Evolutionary conservation across 2,888 invertebrate genomes (phyloP).

Genomic region (Myopa testacea): DNA sequence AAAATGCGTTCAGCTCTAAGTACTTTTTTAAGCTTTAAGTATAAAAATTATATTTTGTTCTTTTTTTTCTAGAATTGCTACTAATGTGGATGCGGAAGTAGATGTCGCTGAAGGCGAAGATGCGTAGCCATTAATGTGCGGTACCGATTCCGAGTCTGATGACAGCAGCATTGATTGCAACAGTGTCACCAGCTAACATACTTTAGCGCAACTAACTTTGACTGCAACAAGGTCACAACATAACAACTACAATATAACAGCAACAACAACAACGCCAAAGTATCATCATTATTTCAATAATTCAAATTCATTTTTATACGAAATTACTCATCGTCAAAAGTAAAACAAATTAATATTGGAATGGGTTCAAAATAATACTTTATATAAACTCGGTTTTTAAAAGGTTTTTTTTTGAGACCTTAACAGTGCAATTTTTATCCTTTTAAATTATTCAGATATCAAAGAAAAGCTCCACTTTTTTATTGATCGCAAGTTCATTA

Average conservation of each 20-base stretch:
- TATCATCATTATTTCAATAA: slow-evolving; percentile 24
- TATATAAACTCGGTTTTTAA: background rate
- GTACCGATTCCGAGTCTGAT: slow-evolving; percentile 65
- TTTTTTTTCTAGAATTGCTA: slow-evolving; percentile 57
- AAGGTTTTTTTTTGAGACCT: no score
- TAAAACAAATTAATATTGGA: background rate
- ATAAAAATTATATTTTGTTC: background rate
- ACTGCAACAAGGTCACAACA: slow-evolving; percentile 43
- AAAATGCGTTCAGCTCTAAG: no score
- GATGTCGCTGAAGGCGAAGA: slow-evolving; percentile 57
- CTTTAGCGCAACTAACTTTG: slow-evolving; percentile 23
- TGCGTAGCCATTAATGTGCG: slow-evolving; percentile 68
- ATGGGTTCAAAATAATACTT: background rate
- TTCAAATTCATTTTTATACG: slow-evolving; percentile 23
- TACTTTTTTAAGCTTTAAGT: no score
- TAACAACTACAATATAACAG: slow-evolving; percentile 46
- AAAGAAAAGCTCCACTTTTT: no score
- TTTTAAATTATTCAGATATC: no score
- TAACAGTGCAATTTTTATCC: no score
- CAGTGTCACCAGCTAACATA: slow-evolving; percentile 56
- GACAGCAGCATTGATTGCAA: slow-evolving; percentile 52
- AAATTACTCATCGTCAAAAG: background rate
- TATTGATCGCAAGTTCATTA: no score
- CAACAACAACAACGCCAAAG: slow-evolving; percentile 37
- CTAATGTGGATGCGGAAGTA: slow-evolving; percentile 56